Base-by-base conservation (phyloP, 2,888 invertebrate species). In the Drosophila parthenogenetica region DNA sequence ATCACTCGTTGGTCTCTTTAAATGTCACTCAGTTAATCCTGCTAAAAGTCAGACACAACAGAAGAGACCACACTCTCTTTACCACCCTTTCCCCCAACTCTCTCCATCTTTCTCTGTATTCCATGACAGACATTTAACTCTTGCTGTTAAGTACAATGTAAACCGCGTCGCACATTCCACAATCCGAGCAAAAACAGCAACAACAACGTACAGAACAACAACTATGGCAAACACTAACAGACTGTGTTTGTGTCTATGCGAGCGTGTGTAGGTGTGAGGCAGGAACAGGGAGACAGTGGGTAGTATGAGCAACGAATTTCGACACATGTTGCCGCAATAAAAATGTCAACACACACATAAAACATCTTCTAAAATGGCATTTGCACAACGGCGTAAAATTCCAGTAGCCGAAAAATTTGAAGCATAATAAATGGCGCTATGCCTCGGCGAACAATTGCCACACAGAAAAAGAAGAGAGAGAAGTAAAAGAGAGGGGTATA, bases 331-430 rank as follows among this genome's bases (percentile, higher is more conserved):
- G 87, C 82, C 82, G 89, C 89, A 86, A 86, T 89, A 86, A 86
- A 86, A 89, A 89, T 86, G 89, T 89, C 86, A 86, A 87, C 86
- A 85, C 74, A 78, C 80, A 85, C 89, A 86, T 86, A 86, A 86
- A 86, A 86, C 86, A 86, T 86, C 86, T 89, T 89, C 89, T 87
- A 89, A 86, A 86, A 89, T 86, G 89, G 89, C 85, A 88, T 81
- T 85, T 81, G 82, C 82, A 79, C 66, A 69, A 69, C 77, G 71
- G 86, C 88, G 88, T 77, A 69, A 85, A 77, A 84, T 87, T 87
- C 77, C 79, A 73, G 75, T 60, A 75, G 77, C 76, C 81, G 63
- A 82, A 79, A 81, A 87, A 89, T 88, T 83, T 85, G 85, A 85
- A 87, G 85, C 89, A 85, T 85, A 85, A 85, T 85, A 85, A 85